Evolutionary conservation across 2,113 vertebrate species (phyloP), one percentile per base, ranked within the genome.

Genomic region (Sylvietta virens): DNA sequence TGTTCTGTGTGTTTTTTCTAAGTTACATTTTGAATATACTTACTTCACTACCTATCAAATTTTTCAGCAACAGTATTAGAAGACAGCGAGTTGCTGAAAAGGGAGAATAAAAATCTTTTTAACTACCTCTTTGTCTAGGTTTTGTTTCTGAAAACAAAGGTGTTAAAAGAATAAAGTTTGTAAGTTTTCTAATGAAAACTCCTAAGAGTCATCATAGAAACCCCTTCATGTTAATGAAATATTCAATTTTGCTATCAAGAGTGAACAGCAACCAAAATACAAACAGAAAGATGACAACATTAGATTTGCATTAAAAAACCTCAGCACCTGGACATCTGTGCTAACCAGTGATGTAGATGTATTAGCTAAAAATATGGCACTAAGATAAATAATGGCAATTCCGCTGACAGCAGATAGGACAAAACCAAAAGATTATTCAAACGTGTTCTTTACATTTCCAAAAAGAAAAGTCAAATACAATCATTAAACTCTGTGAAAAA

Each of bases 371-470:
- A 66, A 57, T 37, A 10, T 33, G 73, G 90, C 33, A 62, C 7
- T 11, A 51, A n/a, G 13, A 81, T 5, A 60, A 78, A 57, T n/a
- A 69, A 67, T 10, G 33, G 39, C 64, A 86, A 80, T 23, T 83
- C 58, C 0, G 0, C 1, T 70, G 56, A 42, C 67, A 57, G 58
- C 0, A 0, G 18, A 10, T n/a, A 57, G 2, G 39, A 70, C 13
- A 83, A 90, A 80, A 44, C 4, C 1, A 83, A 42, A 64, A 69
- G 17, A 10, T 8, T 26, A 80, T n/a, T 37, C 31, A 37, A 80
- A 40, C 1, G 5, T 1, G 3, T 17, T 58, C 23, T 76, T 74
- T 33, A 50, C 8, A 37, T 53, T 81, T 86, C 72, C 28, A 80
- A 22, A 88, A 78, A 66, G 47, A 69, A 48, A 28, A 76, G 37